Conservation (phyloP, 2,888 invertebrate species). For the Heliconius hortense region DNA sequence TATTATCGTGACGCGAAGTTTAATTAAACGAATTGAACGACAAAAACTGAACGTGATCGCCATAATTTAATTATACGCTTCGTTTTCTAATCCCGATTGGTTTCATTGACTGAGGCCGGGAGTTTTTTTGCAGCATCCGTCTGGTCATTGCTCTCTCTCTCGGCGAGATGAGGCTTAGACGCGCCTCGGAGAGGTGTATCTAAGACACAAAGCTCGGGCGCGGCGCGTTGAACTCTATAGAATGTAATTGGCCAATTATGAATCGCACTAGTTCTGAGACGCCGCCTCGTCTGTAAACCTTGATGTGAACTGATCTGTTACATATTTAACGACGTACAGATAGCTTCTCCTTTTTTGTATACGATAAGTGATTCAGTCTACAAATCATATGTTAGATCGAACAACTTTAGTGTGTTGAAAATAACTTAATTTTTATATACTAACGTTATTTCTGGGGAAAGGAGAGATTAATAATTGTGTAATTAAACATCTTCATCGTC, state of each 20-base stretch:
- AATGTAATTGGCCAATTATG: conserved; percentile 39
- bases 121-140: conserved; percentile 27
- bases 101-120: conserved; percentile 26
- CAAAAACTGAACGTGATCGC: conserved; percentile 31
- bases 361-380: neutral
- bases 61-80: conserved; percentile 39
- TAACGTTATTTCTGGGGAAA: too few species aligned
- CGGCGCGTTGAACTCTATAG: conserved; percentile 24
- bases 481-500: too few species aligned
- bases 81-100: conserved; percentile 36
- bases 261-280: conserved; percentile 21
- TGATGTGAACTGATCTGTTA: conserved; percentile 23
- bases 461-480: too few species aligned
- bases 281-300: conserved; percentile 28
- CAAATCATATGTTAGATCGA: too few species aligned
- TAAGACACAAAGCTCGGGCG: conserved; percentile 5
- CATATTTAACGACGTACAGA: conserved; percentile 22
- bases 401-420: too few species aligned
- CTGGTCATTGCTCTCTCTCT: conserved; percentile 32
- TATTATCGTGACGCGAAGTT: conserved; percentile 9
- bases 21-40: conserved; percentile 16
- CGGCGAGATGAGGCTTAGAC: neutral
- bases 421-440: too few species aligned
- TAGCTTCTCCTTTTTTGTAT: conserved; percentile 4
- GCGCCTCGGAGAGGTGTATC: neutral